phyloP scores from a whole-genome alignment of 2,113 vertebrate species.

The Vombatus ursinus region DNA sequence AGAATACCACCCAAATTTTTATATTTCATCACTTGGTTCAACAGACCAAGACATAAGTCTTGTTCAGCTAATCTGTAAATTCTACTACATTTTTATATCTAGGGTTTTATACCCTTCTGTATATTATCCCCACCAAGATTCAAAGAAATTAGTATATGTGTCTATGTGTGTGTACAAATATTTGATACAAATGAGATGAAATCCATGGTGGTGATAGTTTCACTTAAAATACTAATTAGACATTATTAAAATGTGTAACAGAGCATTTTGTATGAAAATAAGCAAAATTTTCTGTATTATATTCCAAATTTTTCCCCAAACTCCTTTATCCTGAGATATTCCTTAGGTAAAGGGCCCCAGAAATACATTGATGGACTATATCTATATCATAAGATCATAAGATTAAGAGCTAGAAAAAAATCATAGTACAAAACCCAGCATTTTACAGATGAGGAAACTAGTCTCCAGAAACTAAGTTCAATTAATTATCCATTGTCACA shows the following conservation, averaged over 20 bases:
- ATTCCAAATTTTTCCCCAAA: background rate
- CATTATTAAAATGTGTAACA: background rate
- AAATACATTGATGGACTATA: background rate
- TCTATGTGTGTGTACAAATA: too few relatives aligned
- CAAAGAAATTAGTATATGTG: too few relatives aligned
- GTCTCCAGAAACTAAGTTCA: background rate
- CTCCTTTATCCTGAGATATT: background rate
- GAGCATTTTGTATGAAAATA: background rate
- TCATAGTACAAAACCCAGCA: background rate
- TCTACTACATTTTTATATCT: too few relatives aligned
- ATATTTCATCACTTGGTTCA: too few relatives aligned
- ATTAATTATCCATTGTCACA: background rate
- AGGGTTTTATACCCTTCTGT: too few relatives aligned
- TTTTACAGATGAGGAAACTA: background rate
- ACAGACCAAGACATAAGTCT: too few relatives aligned
- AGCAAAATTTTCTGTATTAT: background rate
- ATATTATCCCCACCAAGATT: too few relatives aligned
- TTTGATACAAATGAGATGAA: background rate
- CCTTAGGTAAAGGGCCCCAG: background rate
- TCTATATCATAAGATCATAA: background rate
- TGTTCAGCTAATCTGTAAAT: too few relatives aligned
- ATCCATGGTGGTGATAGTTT: background rate
- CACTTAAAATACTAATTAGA: background rate
- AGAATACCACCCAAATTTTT: too few relatives aligned
- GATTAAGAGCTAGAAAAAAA: background rate